Percentiles rank a stretch among this genome's conserved stretches.
Conservation (phyloP, 2,113 vertebrate species). For the Vidua chalybeata region DNA sequence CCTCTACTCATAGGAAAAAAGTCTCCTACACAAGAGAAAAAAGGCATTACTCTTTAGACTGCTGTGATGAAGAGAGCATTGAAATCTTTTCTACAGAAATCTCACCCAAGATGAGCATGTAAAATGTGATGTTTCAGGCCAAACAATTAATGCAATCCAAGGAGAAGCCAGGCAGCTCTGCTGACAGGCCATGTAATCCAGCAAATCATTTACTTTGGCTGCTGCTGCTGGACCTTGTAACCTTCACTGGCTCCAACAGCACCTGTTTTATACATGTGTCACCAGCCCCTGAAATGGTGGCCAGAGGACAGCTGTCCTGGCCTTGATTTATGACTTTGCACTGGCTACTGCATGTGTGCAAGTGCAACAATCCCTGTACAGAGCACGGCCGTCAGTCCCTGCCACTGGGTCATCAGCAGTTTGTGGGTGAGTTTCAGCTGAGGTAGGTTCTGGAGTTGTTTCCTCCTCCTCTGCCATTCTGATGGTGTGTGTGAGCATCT, state of each 20-base stretch:
- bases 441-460: neutral
- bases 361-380: fast-evolving
- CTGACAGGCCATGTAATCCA: neutral
- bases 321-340: neutral
- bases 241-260: neutral
- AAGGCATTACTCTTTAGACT: neutral
- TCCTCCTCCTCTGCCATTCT: neutral
- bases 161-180: neutral
- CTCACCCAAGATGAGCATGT: neutral
- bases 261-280: neutral
- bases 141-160: neutral
- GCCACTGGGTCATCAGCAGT: neutral
- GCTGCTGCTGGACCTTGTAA: neutral
- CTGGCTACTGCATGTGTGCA: neutral
- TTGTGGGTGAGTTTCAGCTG: neutral
- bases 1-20: neutral
- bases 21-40: neutral
- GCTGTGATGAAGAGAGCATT: neutral
- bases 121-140: neutral
- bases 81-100: neutral
- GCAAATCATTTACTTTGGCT: neutral
- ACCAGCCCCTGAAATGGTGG: neutral
- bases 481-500: neutral
- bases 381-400: neutral
- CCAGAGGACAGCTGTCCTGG: neutral